Evolutionary conservation across 2,113 vertebrate species (phyloP).

Genomic region (Pseudorhombus dupliciocellatus): DNA sequence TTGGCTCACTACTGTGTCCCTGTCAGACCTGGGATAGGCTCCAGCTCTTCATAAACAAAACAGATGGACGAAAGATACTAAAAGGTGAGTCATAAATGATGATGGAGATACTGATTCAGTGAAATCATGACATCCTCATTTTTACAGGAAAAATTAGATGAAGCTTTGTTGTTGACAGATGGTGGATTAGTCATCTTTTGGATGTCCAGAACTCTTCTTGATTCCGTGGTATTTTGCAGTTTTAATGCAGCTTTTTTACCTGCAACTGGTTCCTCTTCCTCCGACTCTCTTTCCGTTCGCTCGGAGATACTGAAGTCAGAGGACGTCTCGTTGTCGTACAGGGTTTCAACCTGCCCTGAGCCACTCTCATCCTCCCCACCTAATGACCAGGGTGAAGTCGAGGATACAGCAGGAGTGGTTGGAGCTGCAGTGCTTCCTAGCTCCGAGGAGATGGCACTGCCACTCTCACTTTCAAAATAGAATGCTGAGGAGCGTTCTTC

Average conservation of each 20-base stretch:
- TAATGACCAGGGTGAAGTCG: conserved; percentile 82
- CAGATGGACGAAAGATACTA: background rate
- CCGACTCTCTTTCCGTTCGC: conserved; percentile 82
- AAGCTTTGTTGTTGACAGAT: conserved; percentile 30
- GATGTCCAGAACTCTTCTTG: conserved; percentile 34
- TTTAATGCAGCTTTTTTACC: conserved; percentile 85
- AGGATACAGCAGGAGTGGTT: conserved; percentile 56
- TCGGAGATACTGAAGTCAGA: conserved; percentile 96
- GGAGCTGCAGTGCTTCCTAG: conserved; percentile 42
- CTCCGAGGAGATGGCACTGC: conserved; percentile 60
- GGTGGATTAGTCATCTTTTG: conserved; percentile 47
- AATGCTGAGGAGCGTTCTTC: conserved; percentile 78
- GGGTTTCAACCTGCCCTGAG: conserved; percentile 89
- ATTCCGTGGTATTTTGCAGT: conserved; percentile 17
- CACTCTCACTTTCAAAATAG: conserved; percentile 82
- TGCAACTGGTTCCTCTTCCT: conserved; percentile 83
- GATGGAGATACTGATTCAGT: background rate
- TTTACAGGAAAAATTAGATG: conserved; percentile 30
- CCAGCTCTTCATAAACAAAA: background rate
- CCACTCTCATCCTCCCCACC: conserved; percentile 90
- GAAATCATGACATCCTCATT: background rate
- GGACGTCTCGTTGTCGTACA: conserved; percentile 94
- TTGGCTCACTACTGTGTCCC: background rate
- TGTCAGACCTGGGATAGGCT: background rate
- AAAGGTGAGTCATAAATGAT: background rate